Percentiles rank a stretch among this genome's conserved stretches.
These are phyloP conservation scores for Gryllus longicercus DNA, from an alignment of 2,888 invertebrate genomes.

Conservation along the genomic window DNA sequence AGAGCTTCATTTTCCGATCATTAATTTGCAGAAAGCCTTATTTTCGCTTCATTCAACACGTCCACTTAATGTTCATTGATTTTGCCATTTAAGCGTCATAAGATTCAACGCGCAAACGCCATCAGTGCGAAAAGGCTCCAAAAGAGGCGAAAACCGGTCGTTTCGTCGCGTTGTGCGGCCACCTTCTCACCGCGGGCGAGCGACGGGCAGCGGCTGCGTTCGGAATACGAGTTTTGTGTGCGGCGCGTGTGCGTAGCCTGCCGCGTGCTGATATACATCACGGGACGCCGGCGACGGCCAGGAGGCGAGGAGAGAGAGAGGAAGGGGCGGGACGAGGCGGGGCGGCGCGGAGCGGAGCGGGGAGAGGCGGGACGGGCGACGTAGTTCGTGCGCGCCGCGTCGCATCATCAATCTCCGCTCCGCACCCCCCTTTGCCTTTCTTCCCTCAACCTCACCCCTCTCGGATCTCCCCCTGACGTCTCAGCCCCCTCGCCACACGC, in stretches of 20 bases:
- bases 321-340: neutral
- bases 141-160: too few species aligned
- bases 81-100: too few species aligned
- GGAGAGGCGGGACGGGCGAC: neutral
- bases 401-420: slow-evolving; percentile 17
- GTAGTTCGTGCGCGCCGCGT: neutral
- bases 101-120: too few species aligned
- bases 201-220: neutral
- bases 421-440: neutral
- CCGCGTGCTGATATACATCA: slow-evolving; percentile 11
- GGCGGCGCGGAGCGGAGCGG: neutral
- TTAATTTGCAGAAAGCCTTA: too few species aligned
- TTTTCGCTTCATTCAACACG: too few species aligned
- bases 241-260: neutral
- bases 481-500: neutral
- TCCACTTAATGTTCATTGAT: too few species aligned
- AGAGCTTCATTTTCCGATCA: too few species aligned
- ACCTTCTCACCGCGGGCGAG: too few species aligned
- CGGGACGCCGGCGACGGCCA: slow-evolving; percentile 4
- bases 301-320: neutral
- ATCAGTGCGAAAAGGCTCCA: too few species aligned
- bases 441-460: neutral
- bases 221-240: neutral
- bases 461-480: neutral
- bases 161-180: too few species aligned